phyloP scores from a whole-genome alignment of 2,888 invertebrate species.

The Apodemia hepburni region DNA sequence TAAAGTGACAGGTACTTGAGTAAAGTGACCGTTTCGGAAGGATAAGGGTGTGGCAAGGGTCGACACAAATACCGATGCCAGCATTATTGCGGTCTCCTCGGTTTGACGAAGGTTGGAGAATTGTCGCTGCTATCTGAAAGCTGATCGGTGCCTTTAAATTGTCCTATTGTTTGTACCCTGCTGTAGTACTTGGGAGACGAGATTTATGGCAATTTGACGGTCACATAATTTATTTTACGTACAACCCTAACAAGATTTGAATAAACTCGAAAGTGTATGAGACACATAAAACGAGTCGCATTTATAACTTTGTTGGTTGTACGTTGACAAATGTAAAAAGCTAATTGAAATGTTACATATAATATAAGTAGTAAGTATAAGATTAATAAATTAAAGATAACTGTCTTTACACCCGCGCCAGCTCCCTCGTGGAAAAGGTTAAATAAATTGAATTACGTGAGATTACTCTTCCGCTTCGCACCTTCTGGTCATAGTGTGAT shows the following conservation, averaged over 20 bases:
- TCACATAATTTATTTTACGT: conserved; percentile 1
- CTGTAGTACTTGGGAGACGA: neutral
- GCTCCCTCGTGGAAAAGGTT: no score
- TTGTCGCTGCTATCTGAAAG: conserved; percentile 14
- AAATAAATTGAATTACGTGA: no score
- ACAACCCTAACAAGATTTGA: neutral
- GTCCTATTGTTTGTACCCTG: conserved; percentile 1
- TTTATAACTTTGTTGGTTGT: no score
- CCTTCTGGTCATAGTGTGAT: no score
- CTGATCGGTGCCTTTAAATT: conserved; percentile 4
- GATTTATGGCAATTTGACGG: conserved; percentile 10
- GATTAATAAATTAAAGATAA: no score
- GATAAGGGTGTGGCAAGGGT: conserved; percentile 52
- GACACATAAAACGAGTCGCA: no score
- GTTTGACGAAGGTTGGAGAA: conserved; percentile 63
- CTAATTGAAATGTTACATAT: neutral
- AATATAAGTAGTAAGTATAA: no score
- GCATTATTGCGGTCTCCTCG: conserved; percentile 63
- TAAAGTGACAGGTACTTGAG: conserved; percentile 60
- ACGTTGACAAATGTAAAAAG: neutral
- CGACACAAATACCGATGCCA: conserved; percentile 67
- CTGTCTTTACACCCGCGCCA: no score
- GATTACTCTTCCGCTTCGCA: no score
- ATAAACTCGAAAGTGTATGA: neutral
- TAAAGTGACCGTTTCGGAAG: conserved; percentile 57